These are phyloP conservation scores for Drosophila macrospina DNA, from an alignment of 2,888 invertebrate species.

Conservation along the genomic window DNA sequence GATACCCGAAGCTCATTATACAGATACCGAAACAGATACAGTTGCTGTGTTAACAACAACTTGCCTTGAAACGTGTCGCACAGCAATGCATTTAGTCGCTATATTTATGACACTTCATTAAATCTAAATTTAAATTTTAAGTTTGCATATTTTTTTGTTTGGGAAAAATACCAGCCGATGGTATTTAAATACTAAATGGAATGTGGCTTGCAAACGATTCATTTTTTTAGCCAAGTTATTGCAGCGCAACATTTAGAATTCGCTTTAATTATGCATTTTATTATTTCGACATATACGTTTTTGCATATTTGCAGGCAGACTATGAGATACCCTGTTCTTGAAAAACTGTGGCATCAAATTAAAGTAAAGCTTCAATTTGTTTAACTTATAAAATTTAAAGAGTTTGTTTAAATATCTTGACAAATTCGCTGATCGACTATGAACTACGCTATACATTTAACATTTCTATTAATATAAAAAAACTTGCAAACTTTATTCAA, in stretches of 20 bases:
- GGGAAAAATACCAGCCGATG: not conserved
- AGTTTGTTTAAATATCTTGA: no score
- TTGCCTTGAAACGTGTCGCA: slow-evolving; percentile 18
- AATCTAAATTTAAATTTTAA: not conserved
- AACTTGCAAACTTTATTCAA: no score
- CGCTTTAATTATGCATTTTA: not conserved
- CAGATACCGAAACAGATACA: slow-evolving; percentile 13
- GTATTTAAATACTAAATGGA: slow-evolving; percentile 6
- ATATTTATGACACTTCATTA: slow-evolving; percentile 29
- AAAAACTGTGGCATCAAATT: no score
- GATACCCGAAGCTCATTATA: slow-evolving; percentile 26
- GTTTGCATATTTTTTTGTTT: not conserved
- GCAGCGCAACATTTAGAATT: not conserved
- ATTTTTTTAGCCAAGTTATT: slow-evolving; percentile 1
- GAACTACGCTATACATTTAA: no score
- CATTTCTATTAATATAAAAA: no score
- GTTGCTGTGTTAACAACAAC: slow-evolving; percentile 5
- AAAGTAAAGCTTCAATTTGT: no score
- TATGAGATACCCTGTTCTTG: not conserved
- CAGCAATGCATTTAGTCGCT: slow-evolving; percentile 6
- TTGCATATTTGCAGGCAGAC: not conserved
- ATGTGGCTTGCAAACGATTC: slow-evolving; percentile 7
- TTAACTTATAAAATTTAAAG: no score
- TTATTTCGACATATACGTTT: not conserved
- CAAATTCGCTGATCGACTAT: no score